These are phyloP conservation scores for Phalacrocorax brasilianus DNA, from an alignment of 2,113 vertebrate genomes.

Conservation along the genomic window DNA sequence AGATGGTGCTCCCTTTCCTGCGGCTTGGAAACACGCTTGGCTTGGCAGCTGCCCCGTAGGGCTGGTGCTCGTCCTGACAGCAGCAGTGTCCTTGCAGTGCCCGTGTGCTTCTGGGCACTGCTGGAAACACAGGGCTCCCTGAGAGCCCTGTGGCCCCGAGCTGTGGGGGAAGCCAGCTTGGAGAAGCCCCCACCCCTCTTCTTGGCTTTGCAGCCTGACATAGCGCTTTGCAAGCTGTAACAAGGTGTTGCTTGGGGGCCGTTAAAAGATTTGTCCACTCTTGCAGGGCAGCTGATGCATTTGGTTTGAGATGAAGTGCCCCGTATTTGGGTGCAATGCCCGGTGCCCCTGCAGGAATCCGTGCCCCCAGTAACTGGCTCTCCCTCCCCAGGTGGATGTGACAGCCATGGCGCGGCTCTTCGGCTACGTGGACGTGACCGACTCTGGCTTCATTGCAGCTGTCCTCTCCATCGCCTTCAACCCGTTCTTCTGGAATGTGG, in stretches of 20 bases:
- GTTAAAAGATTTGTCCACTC: accelerated
- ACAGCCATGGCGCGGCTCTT: conserved; percentile 68
- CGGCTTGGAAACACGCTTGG: neutral
- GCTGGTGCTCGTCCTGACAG: neutral
- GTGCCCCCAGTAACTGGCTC: neutral
- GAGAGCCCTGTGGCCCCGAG: neutral
- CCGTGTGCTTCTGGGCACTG: neutral
- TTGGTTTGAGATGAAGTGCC: neutral
- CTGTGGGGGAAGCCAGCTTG: neutral
- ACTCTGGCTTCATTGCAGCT: conserved; percentile 63
- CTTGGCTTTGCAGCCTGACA: neutral
- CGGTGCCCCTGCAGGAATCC: accelerated
- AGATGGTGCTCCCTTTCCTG: neutral
- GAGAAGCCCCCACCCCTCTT: neutral
- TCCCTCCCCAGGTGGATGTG: conserved; percentile 39
- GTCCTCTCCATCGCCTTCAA: conserved; percentile 72
- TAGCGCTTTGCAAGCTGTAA: neutral
- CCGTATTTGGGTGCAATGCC: accelerated
- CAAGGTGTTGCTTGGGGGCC: accelerated
- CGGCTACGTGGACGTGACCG: conserved; percentile 61
- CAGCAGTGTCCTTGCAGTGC: neutral
- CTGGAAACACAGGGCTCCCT: accelerated
- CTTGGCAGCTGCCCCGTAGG: neutral
- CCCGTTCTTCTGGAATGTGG: conserved; percentile 81
- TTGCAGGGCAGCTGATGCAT: neutral